phyloP scores from a whole-genome alignment of 2,797 vertebrate genomes.

The Chloroceryle amazona region DNA sequence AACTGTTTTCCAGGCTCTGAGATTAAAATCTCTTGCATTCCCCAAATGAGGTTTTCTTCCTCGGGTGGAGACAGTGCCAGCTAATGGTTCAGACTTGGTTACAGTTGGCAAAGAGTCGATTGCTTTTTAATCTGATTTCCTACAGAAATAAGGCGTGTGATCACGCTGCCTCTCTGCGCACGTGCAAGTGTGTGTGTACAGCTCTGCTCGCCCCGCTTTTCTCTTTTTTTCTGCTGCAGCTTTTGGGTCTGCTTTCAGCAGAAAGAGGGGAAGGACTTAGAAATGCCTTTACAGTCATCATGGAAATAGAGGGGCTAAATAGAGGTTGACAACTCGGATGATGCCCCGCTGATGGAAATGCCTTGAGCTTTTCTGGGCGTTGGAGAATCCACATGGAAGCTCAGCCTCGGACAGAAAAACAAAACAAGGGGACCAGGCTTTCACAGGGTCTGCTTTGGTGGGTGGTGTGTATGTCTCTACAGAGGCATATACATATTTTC shows the following conservation, averaged over 20 bases:
- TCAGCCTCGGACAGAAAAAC: background rate
- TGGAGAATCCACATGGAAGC: background rate
- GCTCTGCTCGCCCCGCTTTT: background rate
- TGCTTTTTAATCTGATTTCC: conserved; percentile 34
- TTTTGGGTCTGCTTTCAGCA: background rate
- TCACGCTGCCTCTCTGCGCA: accelerated
- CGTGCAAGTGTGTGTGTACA: background rate
- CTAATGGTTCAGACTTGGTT: conserved; percentile 7
- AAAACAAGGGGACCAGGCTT: background rate
- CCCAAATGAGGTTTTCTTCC: conserved; percentile 11
- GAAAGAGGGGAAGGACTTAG: background rate
- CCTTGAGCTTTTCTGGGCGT: background rate
- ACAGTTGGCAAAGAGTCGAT: background rate
- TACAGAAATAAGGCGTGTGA: background rate
- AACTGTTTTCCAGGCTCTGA: background rate
- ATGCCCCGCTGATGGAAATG: background rate
- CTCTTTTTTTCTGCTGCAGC: background rate
- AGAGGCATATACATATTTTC: background rate
- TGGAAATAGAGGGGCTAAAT: background rate
- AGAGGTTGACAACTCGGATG: accelerated
- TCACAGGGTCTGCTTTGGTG: background rate
- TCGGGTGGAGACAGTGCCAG: background rate
- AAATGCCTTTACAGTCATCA: background rate
- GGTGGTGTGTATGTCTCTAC: background rate
- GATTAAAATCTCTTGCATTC: background rate